Conservation (phyloP, 2,797 vertebrate species). For the Anguilla anguilla region DNA sequence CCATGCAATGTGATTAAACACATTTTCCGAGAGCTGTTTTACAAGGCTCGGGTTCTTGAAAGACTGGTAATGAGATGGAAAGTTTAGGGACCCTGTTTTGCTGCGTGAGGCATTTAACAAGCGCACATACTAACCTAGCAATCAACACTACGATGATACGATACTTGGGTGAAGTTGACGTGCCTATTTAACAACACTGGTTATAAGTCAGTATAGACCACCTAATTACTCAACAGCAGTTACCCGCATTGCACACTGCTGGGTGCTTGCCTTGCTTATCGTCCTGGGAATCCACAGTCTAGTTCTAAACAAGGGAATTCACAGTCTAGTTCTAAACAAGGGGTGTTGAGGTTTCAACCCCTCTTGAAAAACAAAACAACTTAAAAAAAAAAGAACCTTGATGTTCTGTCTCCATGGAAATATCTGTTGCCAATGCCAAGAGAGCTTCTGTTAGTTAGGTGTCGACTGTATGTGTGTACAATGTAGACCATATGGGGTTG, state of each 20-base stretch:
- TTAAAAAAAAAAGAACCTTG: neutral
- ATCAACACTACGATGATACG: neutral
- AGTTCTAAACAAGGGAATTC: too few species aligned
- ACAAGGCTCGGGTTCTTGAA: neutral
- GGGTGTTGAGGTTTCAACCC: too few species aligned
- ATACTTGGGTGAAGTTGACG: neutral
- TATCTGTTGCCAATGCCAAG: neutral
- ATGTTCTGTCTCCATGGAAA: neutral
- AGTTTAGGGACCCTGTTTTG: neutral
- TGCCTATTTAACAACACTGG: neutral
- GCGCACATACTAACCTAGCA: neutral
- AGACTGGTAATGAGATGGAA: slow-evolving; percentile 11
- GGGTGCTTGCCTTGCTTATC: neutral
- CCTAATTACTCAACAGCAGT: neutral
- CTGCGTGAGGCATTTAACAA: neutral
- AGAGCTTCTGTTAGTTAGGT: neutral
- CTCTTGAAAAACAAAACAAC: neutral
- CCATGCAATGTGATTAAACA: slow-evolving; percentile 13
- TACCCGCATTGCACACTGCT: neutral
- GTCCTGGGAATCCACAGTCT: too few species aligned
- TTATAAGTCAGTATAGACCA: neutral
- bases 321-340: too few species aligned
- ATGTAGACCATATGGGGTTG: neutral
- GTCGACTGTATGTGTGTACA: neutral
- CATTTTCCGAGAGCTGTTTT: slow-evolving; percentile 9